Evolutionary conservation across 2,888 invertebrate genomes (phyloP), one percentile per base, ranked within the genome.

Genomic region (Polydrusus pterygomalis): DNA sequence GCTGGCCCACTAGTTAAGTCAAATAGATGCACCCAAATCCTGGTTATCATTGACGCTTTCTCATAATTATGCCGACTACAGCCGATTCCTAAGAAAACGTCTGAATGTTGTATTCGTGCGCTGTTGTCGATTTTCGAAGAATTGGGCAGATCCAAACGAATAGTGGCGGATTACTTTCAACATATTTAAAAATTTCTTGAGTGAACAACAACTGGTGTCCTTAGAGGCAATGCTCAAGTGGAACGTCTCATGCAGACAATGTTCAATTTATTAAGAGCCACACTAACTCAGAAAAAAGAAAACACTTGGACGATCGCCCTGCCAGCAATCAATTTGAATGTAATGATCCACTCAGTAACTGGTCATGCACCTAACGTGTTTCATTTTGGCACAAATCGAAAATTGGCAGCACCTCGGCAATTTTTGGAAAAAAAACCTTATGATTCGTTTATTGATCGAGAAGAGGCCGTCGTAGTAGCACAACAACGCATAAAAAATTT

Each of bases 1-100:
- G 81, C 81, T 13, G 81, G 80, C 7, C 80, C 80, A 15, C 45
- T 81, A 49, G 75, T 15, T 20, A 76, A 74, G n/a, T 78, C 75
- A 13, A 62, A 76, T 49, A 73, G 75, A 18, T 70, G 75, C 15
- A 79, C 78, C n/a, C 79, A 80, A 75, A 80, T 80, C 38, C 40
- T 78, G 17, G 79, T 80, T 13, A 68, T 75, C 25, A 79, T 80
- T 17, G 78, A 79, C 49, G 79, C 40, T 11, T 40, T 40, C 10
- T 40, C 40, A 9, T 8, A 40, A 40, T 77, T 72, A 34, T 79
- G 74, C 43, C 69, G 60, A 34, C 65, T 81, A 15, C 20, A 54
- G 54, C 77, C 78, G 40, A 78, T 78, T 65, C 45, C 54, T 9
- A 79, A 63, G 67, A 79, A 80, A 77, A 71, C 77, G 7, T 58